Conservation (phyloP, 2,888 invertebrate genomes). For the Epicampocera succincta region DNA sequence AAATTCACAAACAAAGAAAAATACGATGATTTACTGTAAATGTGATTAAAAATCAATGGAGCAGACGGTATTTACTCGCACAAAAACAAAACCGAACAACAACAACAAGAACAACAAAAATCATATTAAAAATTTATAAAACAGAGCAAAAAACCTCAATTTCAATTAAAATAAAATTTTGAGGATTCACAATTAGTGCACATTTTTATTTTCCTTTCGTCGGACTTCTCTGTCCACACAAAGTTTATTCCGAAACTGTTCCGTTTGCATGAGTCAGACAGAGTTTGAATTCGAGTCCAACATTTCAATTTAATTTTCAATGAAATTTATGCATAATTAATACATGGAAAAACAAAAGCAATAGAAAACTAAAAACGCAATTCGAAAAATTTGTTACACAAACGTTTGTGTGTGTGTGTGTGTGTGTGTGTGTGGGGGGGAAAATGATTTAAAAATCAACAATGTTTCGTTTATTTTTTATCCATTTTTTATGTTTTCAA, state of each 20-base stretch:
- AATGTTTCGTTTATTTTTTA: neutral
- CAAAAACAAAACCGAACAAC: constrained; percentile 15
- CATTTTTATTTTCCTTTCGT: neutral
- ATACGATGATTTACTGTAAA: constrained; percentile 50
- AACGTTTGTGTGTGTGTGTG: too few relatives aligned
- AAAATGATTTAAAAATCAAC: constrained; percentile 4
- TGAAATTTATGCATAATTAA: constrained; percentile 44
- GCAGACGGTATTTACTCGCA: constrained; percentile 29
- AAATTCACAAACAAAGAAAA: constrained; percentile 3
- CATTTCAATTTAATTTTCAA: constrained; percentile 29
- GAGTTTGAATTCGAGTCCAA: neutral
- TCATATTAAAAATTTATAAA: constrained; percentile 3
- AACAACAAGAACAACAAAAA: constrained; percentile 2
- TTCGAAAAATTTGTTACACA: too few relatives aligned
- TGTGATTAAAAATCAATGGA: constrained; percentile 56
- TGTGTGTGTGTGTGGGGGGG: too few relatives aligned
- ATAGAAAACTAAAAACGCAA: too few relatives aligned
- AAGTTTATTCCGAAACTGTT: neutral
- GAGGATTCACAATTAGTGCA: neutral
- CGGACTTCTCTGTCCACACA: neutral
- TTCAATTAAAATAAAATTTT: neutral
- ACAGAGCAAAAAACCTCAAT: neutral
- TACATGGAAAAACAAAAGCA: constrained; percentile 17
- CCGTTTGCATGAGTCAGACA: neutral
- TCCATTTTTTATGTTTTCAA: neutral